Base-by-base conservation (phyloP, 2,113 vertebrate genomes). In the Craseonycteris thonglongyai region DNA sequence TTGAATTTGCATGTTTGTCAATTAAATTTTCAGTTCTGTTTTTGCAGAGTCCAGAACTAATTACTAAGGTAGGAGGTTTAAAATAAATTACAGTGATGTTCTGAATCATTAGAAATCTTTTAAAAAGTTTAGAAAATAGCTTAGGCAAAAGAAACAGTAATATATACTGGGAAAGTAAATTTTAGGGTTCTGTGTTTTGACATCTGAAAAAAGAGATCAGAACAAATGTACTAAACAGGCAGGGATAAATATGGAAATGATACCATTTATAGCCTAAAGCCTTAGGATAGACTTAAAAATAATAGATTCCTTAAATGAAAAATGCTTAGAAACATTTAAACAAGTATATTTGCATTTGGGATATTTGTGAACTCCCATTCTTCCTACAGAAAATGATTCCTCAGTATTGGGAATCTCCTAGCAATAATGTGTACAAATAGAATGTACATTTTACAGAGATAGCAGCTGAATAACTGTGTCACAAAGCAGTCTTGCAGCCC, bases 1-100 rank as follows among this genome's bases (percentile, higher is more conserved):
- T 75, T 83, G 45, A 94, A 75, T 79, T 82, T 87, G 35, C 6
- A 3, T 51, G 10, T 82, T 74, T 94, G 58, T 82, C 28, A 49
- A 26, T 12, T 66, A 35, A 91, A 76, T 80, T 88, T 94, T 80
- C 33, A 90, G 40, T 58, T 78, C 10, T 63, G 3, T 19, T 65
- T 87, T 82, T 89, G 16, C 69, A 93, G 82, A 74, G 47, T 72
- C 22, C 66, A 66, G 54, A 86, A 69, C 26, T 93, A 87, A 91
- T 28, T 89, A 42, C n/a, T 87, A 14, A 92, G 72, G 69, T 81
- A 35, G 11, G 59, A 80, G 13, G 38, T 69, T 85, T 87, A 83
- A 78, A 84, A 78, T 16, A 83, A 96, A 79, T 66, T 85, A 47
- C 18, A 68, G 42, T 69, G 24, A 40, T 69, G 8, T 88, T 81